Evolutionary conservation across 1,140 invertebrate species (phyloP), one percentile per base, ranked within the genome.

Genomic region (Condylostylus longicornis): DNA sequence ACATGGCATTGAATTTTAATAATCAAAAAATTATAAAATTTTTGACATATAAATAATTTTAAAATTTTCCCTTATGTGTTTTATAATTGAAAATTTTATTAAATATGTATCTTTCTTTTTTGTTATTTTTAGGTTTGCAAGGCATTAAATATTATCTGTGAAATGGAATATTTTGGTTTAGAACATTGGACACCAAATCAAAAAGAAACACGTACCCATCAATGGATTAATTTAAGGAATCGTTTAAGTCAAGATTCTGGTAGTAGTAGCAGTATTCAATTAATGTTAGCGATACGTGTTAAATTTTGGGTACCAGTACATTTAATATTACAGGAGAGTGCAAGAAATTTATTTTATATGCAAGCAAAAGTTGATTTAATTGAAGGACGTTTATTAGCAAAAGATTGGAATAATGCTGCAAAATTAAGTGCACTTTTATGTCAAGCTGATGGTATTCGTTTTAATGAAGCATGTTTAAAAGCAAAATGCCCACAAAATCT

Each of bases 281-380:
- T 63, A 35, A 58, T 65, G 34, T 61, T 76, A 58, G 82, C 66
- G 51, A 66, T 65, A 45, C 76, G 61, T 50, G 81, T 84, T 17
- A 89, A 90, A 57, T 89, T 89, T 66, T 89, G 82, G 80, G 83
- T 90, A 25, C 81, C 82, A 2, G 85, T 85, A 9, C 84, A 89
- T 65, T 70, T 77, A 38, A 68, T 91, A 33, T 70, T 85, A 28
- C 82, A 87, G 61, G 80, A 85, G 52, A 72, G 75, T 12, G 87
- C 82, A 14, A 74, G 81, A 36, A 79, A 86, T 59, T 72, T 82
- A 51, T 88, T 88, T 58, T 90, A 83, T 52, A 68, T 85, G 17
- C 79, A 88, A 56, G 78, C 82, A 1, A 72, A 75, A 44, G 61
- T 76, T 3, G 80, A 85, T 48, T 63, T 89, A 18, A 61, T 75